Percentiles rank a stretch among this genome's conserved stretches.
These are phyloP conservation scores for Neomorphus geoffroyi DNA, from an alignment of 2,797 vertebrate genomes.

Conservation along the genomic window DNA sequence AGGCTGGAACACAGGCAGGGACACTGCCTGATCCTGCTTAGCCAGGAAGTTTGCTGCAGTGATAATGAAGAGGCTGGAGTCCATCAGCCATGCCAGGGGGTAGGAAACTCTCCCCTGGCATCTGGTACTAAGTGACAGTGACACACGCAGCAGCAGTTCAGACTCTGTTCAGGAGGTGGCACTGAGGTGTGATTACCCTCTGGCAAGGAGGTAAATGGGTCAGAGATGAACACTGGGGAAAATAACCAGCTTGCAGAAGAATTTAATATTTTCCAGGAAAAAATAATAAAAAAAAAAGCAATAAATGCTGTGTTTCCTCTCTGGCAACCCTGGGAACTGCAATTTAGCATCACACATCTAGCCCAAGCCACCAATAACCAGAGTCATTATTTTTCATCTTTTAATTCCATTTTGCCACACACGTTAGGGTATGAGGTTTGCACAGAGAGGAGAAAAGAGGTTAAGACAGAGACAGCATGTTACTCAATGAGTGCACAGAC, in stretches of 20 bases:
- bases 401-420: slow-evolving; percentile 16
- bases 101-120: neutral
- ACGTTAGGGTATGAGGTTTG: neutral
- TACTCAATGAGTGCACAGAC: neutral
- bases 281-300: neutral
- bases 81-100: neutral
- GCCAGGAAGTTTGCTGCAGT: neutral
- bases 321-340: neutral
- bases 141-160: slow-evolving; percentile 22
- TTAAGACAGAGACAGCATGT: neutral
- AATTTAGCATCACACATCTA: neutral
- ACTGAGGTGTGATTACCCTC: slow-evolving; percentile 42
- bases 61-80: neutral
- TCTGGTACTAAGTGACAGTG: slow-evolving; percentile 17
- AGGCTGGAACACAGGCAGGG: neutral
- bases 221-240: slow-evolving; percentile 17
- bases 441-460: neutral
- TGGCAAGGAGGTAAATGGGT: slow-evolving; percentile 56
- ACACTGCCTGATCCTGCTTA: neutral
- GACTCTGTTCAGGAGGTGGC: slow-evolving; percentile 29
- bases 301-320: slow-evolving; percentile 23
- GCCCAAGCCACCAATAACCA: neutral
- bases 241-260: slow-evolving; percentile 29
- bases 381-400: neutral
- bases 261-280: slow-evolving; percentile 28